These are phyloP conservation scores for Mirza zaza DNA, from an alignment of 2,113 vertebrate species.

Conservation along the genomic window DNA sequence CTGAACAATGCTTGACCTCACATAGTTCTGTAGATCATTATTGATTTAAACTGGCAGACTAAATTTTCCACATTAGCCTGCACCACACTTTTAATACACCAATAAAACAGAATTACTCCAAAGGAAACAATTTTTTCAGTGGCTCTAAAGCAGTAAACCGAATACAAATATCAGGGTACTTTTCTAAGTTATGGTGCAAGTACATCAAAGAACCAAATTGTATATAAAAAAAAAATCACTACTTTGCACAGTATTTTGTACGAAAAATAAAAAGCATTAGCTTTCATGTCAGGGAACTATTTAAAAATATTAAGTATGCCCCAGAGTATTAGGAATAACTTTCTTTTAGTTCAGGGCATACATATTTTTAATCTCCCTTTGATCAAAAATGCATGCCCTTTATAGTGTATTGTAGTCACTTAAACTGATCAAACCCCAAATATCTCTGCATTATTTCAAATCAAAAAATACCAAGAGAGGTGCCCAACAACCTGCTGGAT, in stretches of 20 bases:
- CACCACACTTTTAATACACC: conserved; percentile 63
- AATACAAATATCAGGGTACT: not conserved
- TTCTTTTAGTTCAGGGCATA: not conserved
- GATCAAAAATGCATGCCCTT: not conserved
- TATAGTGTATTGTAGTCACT: not conserved
- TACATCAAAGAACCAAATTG: not conserved
- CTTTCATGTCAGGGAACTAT: not conserved
- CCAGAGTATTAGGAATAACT: not conserved
- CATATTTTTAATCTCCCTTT: not conserved
- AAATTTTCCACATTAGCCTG: conserved; percentile 62
- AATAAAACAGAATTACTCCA: conserved; percentile 67
- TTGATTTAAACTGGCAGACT: conserved; percentile 72
- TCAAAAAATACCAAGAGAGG: not conserved
- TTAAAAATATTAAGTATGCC: not conserved
- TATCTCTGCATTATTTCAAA: not conserved
- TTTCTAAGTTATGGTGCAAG: not conserved
- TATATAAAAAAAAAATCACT: not conserved
- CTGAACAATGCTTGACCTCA: conserved; percentile 37
- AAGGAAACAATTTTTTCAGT: conserved; percentile 52
- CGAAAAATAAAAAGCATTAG: not conserved
- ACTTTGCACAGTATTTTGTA: not conserved
- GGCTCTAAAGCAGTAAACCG: conserved; percentile 44
- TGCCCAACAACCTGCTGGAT: not conserved
- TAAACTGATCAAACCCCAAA: not conserved
- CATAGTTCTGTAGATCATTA: conserved; percentile 23